Conservation (phyloP, 2,797 vertebrate genomes). For the Cheirogaleus major region DNA sequence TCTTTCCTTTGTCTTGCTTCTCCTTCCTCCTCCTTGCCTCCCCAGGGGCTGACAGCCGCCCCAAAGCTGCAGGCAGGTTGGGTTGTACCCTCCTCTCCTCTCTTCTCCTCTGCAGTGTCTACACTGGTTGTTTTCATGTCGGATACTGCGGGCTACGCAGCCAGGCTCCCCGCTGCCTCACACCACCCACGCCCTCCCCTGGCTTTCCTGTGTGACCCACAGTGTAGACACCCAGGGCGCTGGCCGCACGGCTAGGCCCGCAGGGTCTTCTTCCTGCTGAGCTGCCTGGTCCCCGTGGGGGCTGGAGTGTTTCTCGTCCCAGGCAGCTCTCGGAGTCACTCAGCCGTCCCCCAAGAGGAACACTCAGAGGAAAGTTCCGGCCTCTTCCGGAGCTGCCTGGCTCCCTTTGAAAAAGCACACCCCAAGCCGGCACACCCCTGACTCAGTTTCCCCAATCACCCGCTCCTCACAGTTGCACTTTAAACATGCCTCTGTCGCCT, state of each 20-base stretch:
- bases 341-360: neutral
- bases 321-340: neutral
- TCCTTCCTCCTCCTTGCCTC: neutral
- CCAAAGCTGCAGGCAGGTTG: rapidly evolving
- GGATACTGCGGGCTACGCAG: neutral
- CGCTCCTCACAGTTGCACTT: rapidly evolving
- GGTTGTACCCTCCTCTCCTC: neutral
- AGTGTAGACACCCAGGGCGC: rapidly evolving
- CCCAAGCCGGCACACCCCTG: rapidly evolving
- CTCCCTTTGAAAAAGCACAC: neutral
- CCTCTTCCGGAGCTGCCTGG: rapidly evolving
- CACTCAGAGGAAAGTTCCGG: rapidly evolving
- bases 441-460: neutral
- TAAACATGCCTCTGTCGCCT: neutral
- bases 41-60: rapidly evolving
- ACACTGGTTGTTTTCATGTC: rapidly evolving
- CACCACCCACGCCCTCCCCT: rapidly evolving
- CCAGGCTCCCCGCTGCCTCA: rapidly evolving
- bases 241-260: neutral
- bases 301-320: neutral
- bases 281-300: rapidly evolving
- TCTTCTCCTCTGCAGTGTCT: rapidly evolving
- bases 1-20: neutral
- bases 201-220: rapidly evolving
- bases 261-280: neutral